Evolutionary conservation across 2,113 vertebrate species (phyloP).

Genomic region (Eudyptes chrysolophus): DNA sequence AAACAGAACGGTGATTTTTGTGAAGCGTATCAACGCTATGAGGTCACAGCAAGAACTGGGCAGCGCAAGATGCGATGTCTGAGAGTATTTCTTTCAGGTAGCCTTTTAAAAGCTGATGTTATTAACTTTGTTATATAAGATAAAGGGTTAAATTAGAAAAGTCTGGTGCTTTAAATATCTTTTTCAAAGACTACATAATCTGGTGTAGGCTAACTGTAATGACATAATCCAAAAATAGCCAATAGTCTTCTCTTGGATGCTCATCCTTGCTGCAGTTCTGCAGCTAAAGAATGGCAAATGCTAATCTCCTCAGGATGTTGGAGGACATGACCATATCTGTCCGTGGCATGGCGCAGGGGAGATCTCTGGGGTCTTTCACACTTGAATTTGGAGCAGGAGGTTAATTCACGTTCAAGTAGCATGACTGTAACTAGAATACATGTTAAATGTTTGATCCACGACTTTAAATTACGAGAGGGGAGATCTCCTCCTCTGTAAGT

Average conservation of each 20-base stretch:
- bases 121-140: background rate
- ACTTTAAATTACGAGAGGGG: background rate
- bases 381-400: background rate
- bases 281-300: background rate
- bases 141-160: conserved; percentile 44
- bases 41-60: background rate
- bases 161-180: conserved; percentile 59
- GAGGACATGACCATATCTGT: background rate
- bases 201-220: conserved; percentile 52
- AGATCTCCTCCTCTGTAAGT: background rate
- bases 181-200: conserved; percentile 55
- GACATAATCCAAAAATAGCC: conserved; percentile 62
- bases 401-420: background rate
- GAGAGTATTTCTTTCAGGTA: background rate
- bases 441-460: background rate
- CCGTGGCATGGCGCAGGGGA: background rate
- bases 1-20: background rate
- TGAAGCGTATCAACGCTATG: fast-evolving
- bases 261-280: conserved; percentile 23
- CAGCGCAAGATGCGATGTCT: background rate
- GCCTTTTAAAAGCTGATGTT: background rate
- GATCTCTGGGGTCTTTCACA: background rate
- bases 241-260: conserved; percentile 2
- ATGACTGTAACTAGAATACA: background rate
- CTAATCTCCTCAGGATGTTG: conserved; percentile 2